Percentiles rank a stretch among this genome's conserved stretches.
phyloP scores from a whole-genome alignment of 2,797 vertebrate species.

The Podargus strigoides region DNA sequence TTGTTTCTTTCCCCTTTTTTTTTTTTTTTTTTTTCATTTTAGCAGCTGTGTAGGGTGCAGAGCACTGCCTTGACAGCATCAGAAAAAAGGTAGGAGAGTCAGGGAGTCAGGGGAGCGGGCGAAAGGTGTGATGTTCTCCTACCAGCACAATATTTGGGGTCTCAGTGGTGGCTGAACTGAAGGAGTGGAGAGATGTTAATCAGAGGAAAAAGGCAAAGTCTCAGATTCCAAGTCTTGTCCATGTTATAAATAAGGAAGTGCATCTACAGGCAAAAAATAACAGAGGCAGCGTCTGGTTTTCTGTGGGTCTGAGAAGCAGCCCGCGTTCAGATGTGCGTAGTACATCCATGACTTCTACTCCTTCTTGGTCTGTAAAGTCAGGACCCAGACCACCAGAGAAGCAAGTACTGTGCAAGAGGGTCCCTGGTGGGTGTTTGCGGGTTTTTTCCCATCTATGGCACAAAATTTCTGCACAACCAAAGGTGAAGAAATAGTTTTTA shows the following conservation, averaged over 20 bases:
- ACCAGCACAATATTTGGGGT: not conserved
- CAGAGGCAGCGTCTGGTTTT: not conserved
- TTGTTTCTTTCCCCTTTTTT: not conserved
- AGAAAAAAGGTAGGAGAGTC: not conserved
- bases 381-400: not conserved
- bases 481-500: not conserved
- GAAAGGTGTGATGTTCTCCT: not conserved
- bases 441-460: not conserved
- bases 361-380: not conserved
- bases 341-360: not conserved
- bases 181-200: not conserved
- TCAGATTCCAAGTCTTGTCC: not conserved
- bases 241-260: not conserved
- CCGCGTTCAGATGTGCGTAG: not conserved
- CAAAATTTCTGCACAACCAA: not conserved
- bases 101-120: not conserved
- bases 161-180: not conserved
- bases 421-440: not conserved
- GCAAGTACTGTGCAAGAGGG: not conserved
- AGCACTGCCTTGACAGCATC: not conserved
- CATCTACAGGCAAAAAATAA: not conserved
- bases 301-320: not conserved
- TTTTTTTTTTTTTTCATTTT: not conserved
- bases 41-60: not conserved
- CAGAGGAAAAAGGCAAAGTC: not conserved